Base-by-base conservation (phyloP, 2,888 invertebrate genomes). In the Blera fallax region DNA sequence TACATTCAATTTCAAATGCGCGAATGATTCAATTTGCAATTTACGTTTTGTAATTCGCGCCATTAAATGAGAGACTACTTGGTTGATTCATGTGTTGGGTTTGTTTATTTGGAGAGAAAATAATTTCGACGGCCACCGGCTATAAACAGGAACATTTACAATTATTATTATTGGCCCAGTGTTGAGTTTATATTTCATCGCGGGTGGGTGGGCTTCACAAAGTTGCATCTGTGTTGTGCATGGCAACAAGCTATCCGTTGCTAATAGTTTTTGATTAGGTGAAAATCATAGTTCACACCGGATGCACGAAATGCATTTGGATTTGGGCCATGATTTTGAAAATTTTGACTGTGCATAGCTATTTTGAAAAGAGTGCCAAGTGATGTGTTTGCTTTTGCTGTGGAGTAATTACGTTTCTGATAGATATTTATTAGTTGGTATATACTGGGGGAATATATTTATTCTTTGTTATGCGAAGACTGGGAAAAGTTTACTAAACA, bases 61-160 rank as follows among this genome's bases (percentile, higher is more conserved):
- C 14, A 24, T 18, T 24, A 34, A 21, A 56, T 56, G 5, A 18
- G 14, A 62, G 37, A 58, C 40, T 45, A 34, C 14, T 40, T 56
- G n/a, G 56, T 18, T 50, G 50, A 77, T 76, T 58, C 70, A 74
- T 52, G n/a, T 43, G 10, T 16, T 24, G 11, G 40, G 58, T 21
- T 73, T 80, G 58, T 84, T 79, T 79, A 70, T 79, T 79, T 70
- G 58, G n/a, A 43, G 40, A 40, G 84, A 45, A 69, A 78, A 73
- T 54, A 69, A 54, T 50, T 79, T 43, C 64, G 64, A 69, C 58
- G 50, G 64, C 43, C 69, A 64, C 52, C 43, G 45, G 34, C 58
- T 56, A 52, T 79, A 79, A 79, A 84, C 73, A 84, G 73, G 52
- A 69, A 54, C 69, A 62, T 74, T 74, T 52, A 60, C 50, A 69